Conservation (phyloP, 2,888 invertebrate species). For the Platypus cylindrus region DNA sequence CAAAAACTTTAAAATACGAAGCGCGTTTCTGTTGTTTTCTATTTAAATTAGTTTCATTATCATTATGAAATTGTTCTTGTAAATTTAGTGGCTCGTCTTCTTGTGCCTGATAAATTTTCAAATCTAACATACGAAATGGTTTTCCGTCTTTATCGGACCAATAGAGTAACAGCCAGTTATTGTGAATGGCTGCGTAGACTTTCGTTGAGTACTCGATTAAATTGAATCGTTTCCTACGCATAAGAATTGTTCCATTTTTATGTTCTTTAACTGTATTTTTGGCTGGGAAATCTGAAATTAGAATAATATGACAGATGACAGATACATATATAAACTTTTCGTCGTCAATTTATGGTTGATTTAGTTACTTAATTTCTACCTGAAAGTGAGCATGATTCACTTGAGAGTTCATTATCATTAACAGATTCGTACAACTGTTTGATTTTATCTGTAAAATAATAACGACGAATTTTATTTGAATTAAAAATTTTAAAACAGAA, state of each 20-base stretch:
- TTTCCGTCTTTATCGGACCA: slow-evolving; percentile 20
- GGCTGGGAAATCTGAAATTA: slow-evolving; percentile 21
- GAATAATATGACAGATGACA: no score
- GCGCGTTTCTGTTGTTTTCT: slow-evolving; percentile 8
- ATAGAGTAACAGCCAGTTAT: slow-evolving; percentile 24
- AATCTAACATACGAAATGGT: slow-evolving; percentile 20
- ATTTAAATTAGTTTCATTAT: slow-evolving; percentile 1
- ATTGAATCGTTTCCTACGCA: slow-evolving; percentile 21
- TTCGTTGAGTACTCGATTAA: slow-evolving; percentile 20
- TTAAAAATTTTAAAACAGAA: no score
- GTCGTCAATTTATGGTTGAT: no score
- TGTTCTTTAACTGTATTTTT: slow-evolving; percentile 17
- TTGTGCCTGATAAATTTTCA: slow-evolving; percentile 20
- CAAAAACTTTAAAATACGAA: slow-evolving; percentile 13
- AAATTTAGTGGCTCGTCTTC: slow-evolving; percentile 12
- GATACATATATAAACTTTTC: no score
- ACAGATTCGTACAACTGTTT: no score
- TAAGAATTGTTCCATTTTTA: slow-evolving; percentile 21
- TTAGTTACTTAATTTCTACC: no score
- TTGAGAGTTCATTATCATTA: no score
- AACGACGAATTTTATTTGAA: no score
- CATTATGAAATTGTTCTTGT: slow-evolving; percentile 1
- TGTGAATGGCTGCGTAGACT: slow-evolving; percentile 22
- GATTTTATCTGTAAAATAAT: no score
- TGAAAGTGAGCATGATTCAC: no score